phyloP scores from a whole-genome alignment of 2,113 vertebrate species.

The Nycticebus coucang region DNA sequence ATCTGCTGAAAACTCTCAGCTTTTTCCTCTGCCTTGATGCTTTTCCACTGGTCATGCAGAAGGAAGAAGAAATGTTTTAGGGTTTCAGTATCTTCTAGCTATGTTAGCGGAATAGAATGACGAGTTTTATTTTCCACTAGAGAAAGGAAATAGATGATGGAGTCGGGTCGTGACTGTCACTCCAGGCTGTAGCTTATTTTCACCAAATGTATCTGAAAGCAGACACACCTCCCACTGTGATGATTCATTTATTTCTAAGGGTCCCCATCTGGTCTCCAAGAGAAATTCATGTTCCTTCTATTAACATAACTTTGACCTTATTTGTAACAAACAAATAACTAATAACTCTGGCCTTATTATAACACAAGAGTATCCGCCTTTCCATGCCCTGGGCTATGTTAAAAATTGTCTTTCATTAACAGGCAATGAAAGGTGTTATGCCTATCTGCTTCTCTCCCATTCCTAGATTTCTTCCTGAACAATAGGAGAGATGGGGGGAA shows the following conservation, averaged over 20 bases:
- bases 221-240: constrained; percentile 56
- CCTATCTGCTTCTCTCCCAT: constrained; percentile 12
- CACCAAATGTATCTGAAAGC: constrained; percentile 36
- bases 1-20: background rate
- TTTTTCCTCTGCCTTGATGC: background rate
- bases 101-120: background rate
- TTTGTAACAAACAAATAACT: constrained; percentile 75
- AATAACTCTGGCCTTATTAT: constrained; percentile 65
- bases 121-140: background rate
- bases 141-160: background rate
- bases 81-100: background rate
- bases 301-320: constrained; percentile 78
- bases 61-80: background rate
- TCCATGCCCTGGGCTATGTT: constrained; percentile 57
- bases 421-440: constrained; percentile 13
- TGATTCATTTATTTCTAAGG: constrained; percentile 69
- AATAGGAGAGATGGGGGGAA: background rate
- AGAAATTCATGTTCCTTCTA: constrained; percentile 76
- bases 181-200: constrained; percentile 39
- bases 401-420: constrained; percentile 64
- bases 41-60: background rate
- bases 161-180: background rate
- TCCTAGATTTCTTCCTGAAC: constrained; percentile 38
- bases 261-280: constrained; percentile 73
- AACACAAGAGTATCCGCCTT: constrained; percentile 48